phyloP scores from a whole-genome alignment of 2,888 invertebrate genomes.

The Tetragonula carbonaria region DNA sequence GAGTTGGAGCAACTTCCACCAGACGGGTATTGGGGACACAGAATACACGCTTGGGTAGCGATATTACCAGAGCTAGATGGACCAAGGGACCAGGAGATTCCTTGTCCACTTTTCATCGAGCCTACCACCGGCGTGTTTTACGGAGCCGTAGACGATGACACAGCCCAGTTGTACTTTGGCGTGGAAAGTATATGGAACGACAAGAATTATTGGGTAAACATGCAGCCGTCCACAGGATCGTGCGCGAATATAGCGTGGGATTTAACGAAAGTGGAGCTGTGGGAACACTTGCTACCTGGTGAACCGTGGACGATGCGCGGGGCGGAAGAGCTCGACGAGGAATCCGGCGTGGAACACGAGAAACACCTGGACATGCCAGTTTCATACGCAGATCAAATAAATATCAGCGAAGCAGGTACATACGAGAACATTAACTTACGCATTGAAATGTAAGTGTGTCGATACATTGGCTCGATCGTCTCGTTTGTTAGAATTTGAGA shows the following conservation, averaged over 20 bases:
- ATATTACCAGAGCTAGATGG: slow-evolving; percentile 86
- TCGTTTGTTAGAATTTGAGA: slow-evolving; percentile 85
- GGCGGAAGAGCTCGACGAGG: slow-evolving; percentile 85
- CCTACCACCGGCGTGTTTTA: slow-evolving; percentile 89
- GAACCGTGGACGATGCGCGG: slow-evolving; percentile 87
- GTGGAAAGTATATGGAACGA: slow-evolving; percentile 95
- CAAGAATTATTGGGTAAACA: slow-evolving; percentile 92
- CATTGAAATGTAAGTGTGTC: neutral
- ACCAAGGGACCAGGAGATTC: slow-evolving; percentile 85
- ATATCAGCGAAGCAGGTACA: slow-evolving; percentile 82
- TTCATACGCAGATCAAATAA: slow-evolving; percentile 90
- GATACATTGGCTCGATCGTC: neutral
- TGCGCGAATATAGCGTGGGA: slow-evolving; percentile 87
- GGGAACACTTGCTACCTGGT: slow-evolving; percentile 91
- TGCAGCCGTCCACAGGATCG: slow-evolving; percentile 86
- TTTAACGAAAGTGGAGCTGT: slow-evolving; percentile 86
- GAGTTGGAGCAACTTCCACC: slow-evolving; percentile 87
- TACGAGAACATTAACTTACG: too few species aligned
- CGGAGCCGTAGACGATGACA: slow-evolving; percentile 74
- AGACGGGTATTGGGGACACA: slow-evolving; percentile 88
- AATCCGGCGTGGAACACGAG: slow-evolving; percentile 80
- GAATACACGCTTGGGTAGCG: slow-evolving; percentile 94
- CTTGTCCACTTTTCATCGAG: slow-evolving; percentile 92
- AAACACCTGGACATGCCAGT: slow-evolving; percentile 91
- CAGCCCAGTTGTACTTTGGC: slow-evolving; percentile 88